Conservation (phyloP, 30 jellyfish, hydroid and myxozoan species). For the Pseudorhiza aurosa region DNA sequence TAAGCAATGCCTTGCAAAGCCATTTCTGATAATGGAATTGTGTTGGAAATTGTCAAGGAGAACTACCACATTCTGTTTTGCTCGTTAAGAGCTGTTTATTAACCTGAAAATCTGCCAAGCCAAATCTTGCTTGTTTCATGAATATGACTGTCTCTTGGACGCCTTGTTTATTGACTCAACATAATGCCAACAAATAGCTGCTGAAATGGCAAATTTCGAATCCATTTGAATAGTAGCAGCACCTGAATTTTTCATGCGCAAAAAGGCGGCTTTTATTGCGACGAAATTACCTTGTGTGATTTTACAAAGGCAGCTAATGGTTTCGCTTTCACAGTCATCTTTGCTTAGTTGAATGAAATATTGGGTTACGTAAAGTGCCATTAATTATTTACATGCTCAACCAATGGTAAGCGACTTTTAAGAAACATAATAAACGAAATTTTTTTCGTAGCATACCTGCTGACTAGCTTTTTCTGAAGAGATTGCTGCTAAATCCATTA, state of each 20-base stretch:
- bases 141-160: too few relatives aligned
- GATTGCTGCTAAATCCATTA: too few relatives aligned
- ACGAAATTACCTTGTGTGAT: background rate
- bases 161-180: background rate
- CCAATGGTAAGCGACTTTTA: background rate
- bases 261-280: background rate
- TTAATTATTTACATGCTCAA: background rate
- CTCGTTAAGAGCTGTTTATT: too few relatives aligned
- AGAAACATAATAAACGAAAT: background rate
- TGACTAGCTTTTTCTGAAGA: background rate
- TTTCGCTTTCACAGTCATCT: background rate
- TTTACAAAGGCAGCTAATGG: too few relatives aligned
- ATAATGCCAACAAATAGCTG: background rate
- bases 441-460: background rate
- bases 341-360: background rate
- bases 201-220: background rate
- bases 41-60: too few relatives aligned
- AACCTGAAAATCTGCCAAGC: too few relatives aligned
- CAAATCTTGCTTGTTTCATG: too few relatives aligned
- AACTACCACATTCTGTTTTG: too few relatives aligned
- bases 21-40: too few relatives aligned
- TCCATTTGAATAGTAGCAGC: background rate
- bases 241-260: background rate
- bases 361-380: background rate
- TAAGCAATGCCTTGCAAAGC: too few relatives aligned